Conservation (phyloP, 2,113 vertebrate genomes). For the Sterrhoptilus dennistouni region DNA sequence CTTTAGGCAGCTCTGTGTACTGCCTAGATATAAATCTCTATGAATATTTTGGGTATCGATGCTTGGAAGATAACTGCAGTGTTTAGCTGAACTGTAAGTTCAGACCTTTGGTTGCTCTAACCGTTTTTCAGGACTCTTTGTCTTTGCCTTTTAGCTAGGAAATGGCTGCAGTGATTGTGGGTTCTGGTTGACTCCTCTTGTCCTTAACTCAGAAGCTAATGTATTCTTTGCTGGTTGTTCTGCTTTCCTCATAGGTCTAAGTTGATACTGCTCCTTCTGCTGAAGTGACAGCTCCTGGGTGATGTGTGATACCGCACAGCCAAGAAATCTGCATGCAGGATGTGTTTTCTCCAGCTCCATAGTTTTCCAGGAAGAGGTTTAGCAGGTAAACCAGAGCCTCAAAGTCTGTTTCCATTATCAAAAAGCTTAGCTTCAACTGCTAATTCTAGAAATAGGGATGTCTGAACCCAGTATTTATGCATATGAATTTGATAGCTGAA, state of each 20-base stretch:
- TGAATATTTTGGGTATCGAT: background rate
- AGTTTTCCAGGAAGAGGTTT: background rate
- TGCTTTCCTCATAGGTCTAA: background rate
- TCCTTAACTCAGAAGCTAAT: background rate
- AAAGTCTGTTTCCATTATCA: background rate
- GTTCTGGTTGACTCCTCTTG: background rate
- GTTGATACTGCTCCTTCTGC: background rate
- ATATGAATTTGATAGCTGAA: background rate
- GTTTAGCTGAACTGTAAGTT: background rate
- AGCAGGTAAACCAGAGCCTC: conserved; percentile 9
- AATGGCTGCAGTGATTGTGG: background rate
- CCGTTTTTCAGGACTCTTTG: background rate
- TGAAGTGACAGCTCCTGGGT: conserved; percentile 3
- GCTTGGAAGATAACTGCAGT: background rate
- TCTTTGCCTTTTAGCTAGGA: background rate
- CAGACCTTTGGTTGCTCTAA: background rate
- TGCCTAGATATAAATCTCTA: background rate
- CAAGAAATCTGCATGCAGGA: background rate
- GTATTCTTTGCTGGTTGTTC: background rate
- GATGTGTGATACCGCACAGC: background rate
- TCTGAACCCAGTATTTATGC: background rate
- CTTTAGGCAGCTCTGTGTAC: background rate
- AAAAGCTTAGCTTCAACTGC: background rate
- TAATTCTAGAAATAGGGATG: background rate
- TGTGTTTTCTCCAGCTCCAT: background rate